Base-by-base conservation (phyloP, 2,888 invertebrate species). In the Amiota minor region DNA sequence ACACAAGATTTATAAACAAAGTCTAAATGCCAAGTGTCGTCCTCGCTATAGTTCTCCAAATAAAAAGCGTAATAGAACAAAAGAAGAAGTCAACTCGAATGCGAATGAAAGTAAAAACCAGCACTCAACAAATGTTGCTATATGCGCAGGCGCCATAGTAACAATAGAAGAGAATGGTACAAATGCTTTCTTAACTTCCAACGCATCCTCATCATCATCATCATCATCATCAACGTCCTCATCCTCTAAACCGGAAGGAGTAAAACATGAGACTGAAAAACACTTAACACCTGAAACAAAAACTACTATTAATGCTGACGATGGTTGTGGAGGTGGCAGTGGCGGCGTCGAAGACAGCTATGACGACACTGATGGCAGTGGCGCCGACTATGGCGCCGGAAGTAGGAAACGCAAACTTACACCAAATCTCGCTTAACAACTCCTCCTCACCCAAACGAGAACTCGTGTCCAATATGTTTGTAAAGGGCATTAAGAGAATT, bases 1-100 rank as follows among this genome's bases (percentile, higher is more conserved):
- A 14, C 73, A 76, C 23, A 71, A 70, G 10, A 74, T 77, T 56
- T 77, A 75, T 35, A 74, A 76, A 18, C 59, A 16, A 35, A 35
- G 46, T 47, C 53, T 20, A 65, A 23, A 53, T 61, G 35, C 45
- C 6, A 35, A 35, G 46, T 12, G 6, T 55, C 53, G 71, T 59
- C 49, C 18, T 56, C 45, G 62, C 16, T 8, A 18, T 23, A 18
- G 59, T 59, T 16, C 23, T 9, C 12, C 18, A 6, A 20, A 1
- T 12, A 16, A 9, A 20, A 59, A 59, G 23, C 2, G 6, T 55
- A 18, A 59, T 59, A 20, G 59, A 59, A 59, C 59, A 59, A 59
- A 35, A 35, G 35, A 35, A 35, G 55, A 56, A n/a, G n/a, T n/a
- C 35, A 35, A 35, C 6, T 35, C 35, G 35, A 35, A 35, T 35